phyloP scores from a whole-genome alignment of 2,888 invertebrate genomes.

The Glaucopsyche alexis region DNA sequence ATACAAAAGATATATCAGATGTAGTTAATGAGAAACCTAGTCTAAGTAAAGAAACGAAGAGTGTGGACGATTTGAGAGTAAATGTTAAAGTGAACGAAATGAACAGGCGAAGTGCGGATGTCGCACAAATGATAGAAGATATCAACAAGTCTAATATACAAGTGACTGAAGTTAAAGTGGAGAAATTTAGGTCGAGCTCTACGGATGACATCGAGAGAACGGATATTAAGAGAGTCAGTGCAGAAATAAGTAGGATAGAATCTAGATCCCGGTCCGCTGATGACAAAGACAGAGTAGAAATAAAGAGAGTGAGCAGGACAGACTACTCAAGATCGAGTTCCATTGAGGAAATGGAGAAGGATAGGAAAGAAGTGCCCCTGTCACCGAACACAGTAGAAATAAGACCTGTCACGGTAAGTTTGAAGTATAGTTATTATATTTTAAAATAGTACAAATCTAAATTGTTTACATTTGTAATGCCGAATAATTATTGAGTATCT shows the following conservation, averaged over 20 bases:
- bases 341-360: conserved; percentile 48
- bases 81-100: conserved; percentile 32
- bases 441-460: too few relatives aligned
- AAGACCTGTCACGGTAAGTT: conserved; percentile 63
- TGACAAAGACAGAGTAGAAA: conserved; percentile 41
- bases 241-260: conserved; percentile 45
- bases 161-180: conserved; percentile 25
- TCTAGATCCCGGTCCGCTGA: conserved; percentile 44
- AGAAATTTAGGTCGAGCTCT: conserved; percentile 31
- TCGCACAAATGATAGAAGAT: conserved; percentile 1
- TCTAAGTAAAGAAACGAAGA: conserved; percentile 36
- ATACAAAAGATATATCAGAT: conserved; percentile 34
- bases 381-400: conserved; percentile 58
- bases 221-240: conserved; percentile 40
- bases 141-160: conserved; percentile 15
- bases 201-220: conserved; percentile 33
- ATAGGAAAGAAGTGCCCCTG: conserved; percentile 41
- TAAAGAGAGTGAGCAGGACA: conserved; percentile 43
- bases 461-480: too few relatives aligned
- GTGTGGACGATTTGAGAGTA: conserved; percentile 39
- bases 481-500: too few relatives aligned
- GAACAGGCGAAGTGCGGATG: conserved; percentile 30
- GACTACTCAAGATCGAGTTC: conserved; percentile 59
- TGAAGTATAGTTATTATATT: not conserved
- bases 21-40: conserved; percentile 30